A percentile compares a stretch with the other conserved stretches of the same genome.
Evolutionary conservation across 2,113 vertebrate genomes (phyloP).

Genomic region (Tenebrosternarchus preto): DNA sequence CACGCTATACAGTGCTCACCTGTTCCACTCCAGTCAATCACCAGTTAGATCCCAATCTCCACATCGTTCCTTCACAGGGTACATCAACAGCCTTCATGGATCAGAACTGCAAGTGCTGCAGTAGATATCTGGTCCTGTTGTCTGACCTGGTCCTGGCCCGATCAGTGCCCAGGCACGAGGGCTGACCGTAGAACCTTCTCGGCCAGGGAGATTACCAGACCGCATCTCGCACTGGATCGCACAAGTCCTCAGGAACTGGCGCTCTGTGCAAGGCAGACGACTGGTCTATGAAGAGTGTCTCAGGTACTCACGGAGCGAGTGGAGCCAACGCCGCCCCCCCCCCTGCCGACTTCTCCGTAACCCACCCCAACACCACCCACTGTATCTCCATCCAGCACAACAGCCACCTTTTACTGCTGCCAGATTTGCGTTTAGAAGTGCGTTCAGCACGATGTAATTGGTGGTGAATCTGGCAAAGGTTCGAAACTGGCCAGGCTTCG

Average conservation of each 20-base stretch:
- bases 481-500: not conserved
- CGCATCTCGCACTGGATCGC: slow-evolving; percentile 23
- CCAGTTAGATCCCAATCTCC: not conserved
- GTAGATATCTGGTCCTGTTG: slow-evolving; percentile 1
- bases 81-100: slow-evolving; percentile 6
- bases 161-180: not conserved
- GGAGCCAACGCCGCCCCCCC: not conserved
- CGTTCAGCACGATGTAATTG: not conserved
- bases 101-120: not conserved
- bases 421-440: slow-evolving; percentile 27
- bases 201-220: slow-evolving; percentile 16
- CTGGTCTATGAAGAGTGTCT: not conserved
- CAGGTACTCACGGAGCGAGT: not conserved
- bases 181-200: not conserved
- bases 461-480: slow-evolving; percentile 17
- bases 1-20: not conserved
- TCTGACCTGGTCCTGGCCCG: slow-evolving; percentile 2
- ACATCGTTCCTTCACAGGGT: not conserved
- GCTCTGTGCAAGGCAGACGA: not conserved
- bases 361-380: slow-evolving; percentile 9
- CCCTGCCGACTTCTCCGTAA: not conserved
- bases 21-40: not conserved
- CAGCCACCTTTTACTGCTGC: slow-evolving; percentile 20
- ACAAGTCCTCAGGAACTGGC: slow-evolving; percentile 20
- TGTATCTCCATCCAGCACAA: slow-evolving; percentile 15